phyloP scores from a whole-genome alignment of 2,888 invertebrate species.

The Aromia moschata region DNA sequence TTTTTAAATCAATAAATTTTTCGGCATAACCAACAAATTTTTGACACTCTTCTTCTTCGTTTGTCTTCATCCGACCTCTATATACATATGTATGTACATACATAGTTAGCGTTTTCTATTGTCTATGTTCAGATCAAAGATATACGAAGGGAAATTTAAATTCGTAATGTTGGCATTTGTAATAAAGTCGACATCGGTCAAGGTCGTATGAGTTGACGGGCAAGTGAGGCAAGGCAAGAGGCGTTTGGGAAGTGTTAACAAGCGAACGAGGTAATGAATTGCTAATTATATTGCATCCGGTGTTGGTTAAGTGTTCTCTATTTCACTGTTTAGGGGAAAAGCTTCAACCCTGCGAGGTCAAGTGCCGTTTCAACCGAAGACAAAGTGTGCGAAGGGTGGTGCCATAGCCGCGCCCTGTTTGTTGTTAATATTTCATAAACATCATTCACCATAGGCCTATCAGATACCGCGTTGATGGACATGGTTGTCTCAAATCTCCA shows the following conservation, averaged over 20 bases:
- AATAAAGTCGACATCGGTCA: no score
- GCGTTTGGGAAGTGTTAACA: background rate
- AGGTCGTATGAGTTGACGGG: constrained; percentile 23
- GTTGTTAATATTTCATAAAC: constrained; percentile 8
- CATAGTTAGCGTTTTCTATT: background rate
- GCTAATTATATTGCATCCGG: constrained; percentile 6
- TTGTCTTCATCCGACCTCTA: no score
- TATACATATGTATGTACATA: no score
- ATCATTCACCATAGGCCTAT: constrained; percentile 80
- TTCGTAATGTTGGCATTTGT: no score
- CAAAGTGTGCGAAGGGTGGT: constrained; percentile 2
- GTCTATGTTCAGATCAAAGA: background rate
- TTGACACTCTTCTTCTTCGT: background rate
- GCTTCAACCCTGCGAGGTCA: background rate
- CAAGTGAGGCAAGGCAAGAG: no score
- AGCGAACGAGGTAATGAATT: constrained; percentile 12
- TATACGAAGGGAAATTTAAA: no score
- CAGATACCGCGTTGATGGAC: constrained; percentile 89
- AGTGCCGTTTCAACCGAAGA: background rate
- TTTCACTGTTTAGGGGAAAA: constrained; percentile 1
- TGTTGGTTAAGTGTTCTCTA: background rate
- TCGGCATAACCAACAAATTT: constrained; percentile 14
- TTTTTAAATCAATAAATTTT: constrained; percentile 27
- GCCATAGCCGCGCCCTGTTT: constrained; percentile 29
- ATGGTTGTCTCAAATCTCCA: constrained; percentile 94